Conservation (phyloP, 2,797 vertebrate species). For the Tragelaphus oryx region DNA sequence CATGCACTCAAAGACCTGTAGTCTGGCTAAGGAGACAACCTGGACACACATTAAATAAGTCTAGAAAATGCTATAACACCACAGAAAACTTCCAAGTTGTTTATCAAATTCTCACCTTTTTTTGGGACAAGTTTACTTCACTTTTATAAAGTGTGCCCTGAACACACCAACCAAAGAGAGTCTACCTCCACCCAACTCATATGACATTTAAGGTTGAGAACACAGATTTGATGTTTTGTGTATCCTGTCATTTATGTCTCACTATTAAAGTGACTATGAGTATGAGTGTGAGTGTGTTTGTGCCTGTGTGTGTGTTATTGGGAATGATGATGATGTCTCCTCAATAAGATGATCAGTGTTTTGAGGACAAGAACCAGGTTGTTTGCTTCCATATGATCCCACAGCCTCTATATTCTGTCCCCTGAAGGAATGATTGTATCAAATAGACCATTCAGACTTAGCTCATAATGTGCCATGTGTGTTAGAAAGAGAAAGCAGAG, state of each 20-base stretch:
- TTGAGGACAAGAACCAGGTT: neutral
- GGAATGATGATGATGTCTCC: neutral
- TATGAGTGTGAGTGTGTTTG: neutral
- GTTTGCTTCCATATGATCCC: neutral
- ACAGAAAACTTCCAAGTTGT: neutral
- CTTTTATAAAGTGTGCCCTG: neutral
- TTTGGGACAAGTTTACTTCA: neutral
- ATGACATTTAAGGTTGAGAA: neutral
- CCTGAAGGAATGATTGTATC: neutral
- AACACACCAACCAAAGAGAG: neutral
- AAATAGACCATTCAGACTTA: neutral
- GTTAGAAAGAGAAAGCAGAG: neutral
- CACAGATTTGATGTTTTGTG: neutral
- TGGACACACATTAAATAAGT: neutral
- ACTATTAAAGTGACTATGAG: neutral
- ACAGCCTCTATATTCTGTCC: neutral
- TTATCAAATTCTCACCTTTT: neutral
- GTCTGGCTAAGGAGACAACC: neutral
- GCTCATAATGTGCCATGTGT: neutral
- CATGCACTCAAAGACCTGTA: neutral
- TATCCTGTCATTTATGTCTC: neutral
- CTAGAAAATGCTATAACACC: neutral
- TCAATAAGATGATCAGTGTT: neutral
- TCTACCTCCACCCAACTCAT: neutral
- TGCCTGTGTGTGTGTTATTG: neutral